Percentiles rank a stretch among this genome's conserved stretches.
These are phyloP conservation scores for Ispidina lecontei DNA, from an alignment of 2,797 vertebrate genomes.

Conservation along the genomic window DNA sequence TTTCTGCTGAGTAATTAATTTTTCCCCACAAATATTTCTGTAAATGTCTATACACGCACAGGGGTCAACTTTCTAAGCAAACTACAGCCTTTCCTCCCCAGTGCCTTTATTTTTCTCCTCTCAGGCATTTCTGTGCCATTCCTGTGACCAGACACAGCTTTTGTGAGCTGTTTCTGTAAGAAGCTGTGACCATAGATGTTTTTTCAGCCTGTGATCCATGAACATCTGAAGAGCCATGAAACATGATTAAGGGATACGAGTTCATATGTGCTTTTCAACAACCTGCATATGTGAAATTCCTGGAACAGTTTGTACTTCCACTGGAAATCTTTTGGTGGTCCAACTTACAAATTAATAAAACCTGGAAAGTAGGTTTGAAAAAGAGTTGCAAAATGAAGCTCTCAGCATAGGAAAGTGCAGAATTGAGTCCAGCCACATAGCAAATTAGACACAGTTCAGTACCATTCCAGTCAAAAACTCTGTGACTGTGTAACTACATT, in stretches of 20 bases:
- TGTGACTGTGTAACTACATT: background rate
- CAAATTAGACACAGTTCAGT: background rate
- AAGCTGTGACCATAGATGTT: background rate
- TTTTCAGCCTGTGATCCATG: background rate
- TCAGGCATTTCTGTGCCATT: background rate
- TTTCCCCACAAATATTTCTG: background rate
- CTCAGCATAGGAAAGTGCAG: background rate
- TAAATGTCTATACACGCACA: background rate
- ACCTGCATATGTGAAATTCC: background rate
- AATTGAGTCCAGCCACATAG: background rate
- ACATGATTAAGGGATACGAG: background rate
- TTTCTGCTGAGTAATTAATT: slow-evolving; percentile 34
- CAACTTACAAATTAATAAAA: background rate
- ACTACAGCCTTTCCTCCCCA: background rate
- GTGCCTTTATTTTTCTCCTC: background rate
- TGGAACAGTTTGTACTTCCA: background rate
- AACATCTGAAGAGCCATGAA: background rate
- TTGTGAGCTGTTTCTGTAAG: background rate
- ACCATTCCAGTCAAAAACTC: background rate
- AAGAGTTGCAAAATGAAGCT: background rate
- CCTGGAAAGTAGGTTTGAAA: background rate
- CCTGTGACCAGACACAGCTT: background rate
- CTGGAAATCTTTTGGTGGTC: background rate
- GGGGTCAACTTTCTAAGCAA: background rate
- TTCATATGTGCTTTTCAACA: background rate